phyloP scores from a whole-genome alignment of 2,888 invertebrate species.

The Epistrophella euchroma region DNA sequence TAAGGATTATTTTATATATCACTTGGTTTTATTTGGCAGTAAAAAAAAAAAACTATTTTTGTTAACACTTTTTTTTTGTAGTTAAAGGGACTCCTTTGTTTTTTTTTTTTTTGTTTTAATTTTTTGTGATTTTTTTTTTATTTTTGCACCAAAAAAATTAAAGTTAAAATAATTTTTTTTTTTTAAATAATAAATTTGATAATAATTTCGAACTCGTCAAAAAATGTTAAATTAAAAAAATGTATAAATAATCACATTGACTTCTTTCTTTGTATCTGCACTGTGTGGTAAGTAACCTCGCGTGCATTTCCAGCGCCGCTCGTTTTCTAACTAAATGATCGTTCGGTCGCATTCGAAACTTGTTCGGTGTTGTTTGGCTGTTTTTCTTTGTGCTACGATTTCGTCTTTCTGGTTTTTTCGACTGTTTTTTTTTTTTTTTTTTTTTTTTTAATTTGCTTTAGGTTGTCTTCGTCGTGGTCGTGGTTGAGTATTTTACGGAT shows the following conservation, averaged over 20 bases:
- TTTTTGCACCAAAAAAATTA: constrained; percentile 57
- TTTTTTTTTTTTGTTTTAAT: constrained; percentile 25
- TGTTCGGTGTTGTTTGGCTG: constrained; percentile 69
- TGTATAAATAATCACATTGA: constrained; percentile 65
- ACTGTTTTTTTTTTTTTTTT: constrained; percentile 41
- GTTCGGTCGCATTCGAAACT: constrained; percentile 64
- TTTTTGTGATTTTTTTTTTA: constrained; percentile 33
- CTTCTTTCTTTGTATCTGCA: constrained; percentile 56
- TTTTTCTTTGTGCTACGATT: constrained; percentile 54
- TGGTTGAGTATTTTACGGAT: constrained; percentile 39
- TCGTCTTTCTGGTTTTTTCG: constrained; percentile 53
- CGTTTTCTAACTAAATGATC: constrained; percentile 75
- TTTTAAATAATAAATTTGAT: background rate
- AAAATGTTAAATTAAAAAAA: constrained; percentile 40
- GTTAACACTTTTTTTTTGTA: constrained; percentile 66
- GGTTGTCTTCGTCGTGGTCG: constrained; percentile 42
- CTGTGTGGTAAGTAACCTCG: constrained; percentile 70
- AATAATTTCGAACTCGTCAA: constrained; percentile 44
- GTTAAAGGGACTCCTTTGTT: constrained; percentile 39
- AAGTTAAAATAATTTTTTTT: constrained; percentile 29
- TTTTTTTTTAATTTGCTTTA: constrained; percentile 32
- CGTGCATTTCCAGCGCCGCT: constrained; percentile 76
- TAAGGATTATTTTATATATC: constrained; percentile 65
- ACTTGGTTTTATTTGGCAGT: constrained; percentile 75
- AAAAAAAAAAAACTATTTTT: constrained; percentile 66